These are phyloP conservation scores for Mionectes olivaceus DNA, from an alignment of 2,797 vertebrate genomes.

Conservation along the genomic window DNA sequence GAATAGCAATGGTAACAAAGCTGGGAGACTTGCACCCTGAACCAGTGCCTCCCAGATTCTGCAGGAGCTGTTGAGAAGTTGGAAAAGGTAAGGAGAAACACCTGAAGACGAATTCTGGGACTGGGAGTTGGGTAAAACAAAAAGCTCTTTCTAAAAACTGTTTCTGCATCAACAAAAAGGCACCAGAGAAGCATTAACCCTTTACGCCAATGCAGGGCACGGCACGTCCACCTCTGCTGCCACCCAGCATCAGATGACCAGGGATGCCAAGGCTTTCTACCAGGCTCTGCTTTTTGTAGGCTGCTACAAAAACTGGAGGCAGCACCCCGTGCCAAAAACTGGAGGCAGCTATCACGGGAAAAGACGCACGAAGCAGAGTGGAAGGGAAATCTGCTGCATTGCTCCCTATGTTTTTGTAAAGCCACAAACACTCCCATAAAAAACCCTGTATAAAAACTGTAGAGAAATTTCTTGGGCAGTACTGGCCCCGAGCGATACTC, in stretches of 20 bases:
- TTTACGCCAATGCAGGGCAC: neutral
- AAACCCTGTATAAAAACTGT: conserved; percentile 63
- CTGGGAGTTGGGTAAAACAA: neutral
- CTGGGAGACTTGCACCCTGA: neutral
- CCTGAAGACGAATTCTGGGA: neutral
- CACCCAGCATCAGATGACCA: neutral
- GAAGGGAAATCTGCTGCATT: conserved; percentile 30
- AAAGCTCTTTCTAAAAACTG: conserved; percentile 2
- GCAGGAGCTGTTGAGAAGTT: neutral
- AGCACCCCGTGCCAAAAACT: neutral
- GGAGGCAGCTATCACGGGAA: neutral
- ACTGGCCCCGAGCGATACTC: neutral
- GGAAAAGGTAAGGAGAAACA: neutral
- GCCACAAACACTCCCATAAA: conserved; percentile 64
- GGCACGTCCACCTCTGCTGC: neutral
- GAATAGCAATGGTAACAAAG: neutral
- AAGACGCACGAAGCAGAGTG: neutral
- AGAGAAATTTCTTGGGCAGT: conserved; percentile 14
- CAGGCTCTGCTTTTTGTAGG: neutral
- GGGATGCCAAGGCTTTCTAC: neutral
- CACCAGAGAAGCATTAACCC: neutral
- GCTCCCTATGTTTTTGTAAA: conserved; percentile 53
- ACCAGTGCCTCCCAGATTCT: neutral
- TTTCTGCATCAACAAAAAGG: conserved; percentile 12
- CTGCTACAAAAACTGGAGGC: neutral